Conservation (phyloP, 1,140 invertebrate species). For the Contarinia nasturtii region DNA sequence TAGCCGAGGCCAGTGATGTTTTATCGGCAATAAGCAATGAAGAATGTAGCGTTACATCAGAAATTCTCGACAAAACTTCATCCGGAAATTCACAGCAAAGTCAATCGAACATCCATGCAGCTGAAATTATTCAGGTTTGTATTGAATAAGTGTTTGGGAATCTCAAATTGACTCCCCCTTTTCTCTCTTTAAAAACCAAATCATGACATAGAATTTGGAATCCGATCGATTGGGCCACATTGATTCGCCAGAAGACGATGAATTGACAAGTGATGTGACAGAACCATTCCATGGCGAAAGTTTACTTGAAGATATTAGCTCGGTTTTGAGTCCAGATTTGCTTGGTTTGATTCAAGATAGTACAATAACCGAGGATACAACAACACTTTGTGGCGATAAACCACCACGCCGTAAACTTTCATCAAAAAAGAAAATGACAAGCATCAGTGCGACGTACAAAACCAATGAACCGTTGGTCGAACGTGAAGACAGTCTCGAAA, state of each 20-base stretch:
- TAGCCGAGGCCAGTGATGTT: conserved; percentile 27
- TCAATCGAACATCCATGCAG: conserved; percentile 15
- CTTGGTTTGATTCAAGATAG: conserved; percentile 39
- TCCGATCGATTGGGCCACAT: conserved; percentile 49
- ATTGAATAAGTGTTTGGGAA: not conserved
- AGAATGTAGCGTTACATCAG: conserved; percentile 42
- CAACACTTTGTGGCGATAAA: conserved; percentile 36
- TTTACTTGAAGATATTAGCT: conserved; percentile 53
- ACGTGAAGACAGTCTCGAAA: conserved; percentile 25
- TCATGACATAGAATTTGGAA: conserved; percentile 12
- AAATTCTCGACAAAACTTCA: conserved; percentile 31
- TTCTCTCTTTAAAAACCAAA: not conserved
- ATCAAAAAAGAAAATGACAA: conserved; percentile 27
- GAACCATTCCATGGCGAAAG: conserved; percentile 53
- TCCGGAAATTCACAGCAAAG: conserved; percentile 8
- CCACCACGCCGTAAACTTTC: conserved; percentile 20
- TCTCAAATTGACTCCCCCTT: not conserved
- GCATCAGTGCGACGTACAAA: conserved; percentile 11
- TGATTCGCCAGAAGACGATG: conserved; percentile 44
- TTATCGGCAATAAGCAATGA: conserved; percentile 45
- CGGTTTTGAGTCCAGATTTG: conserved; percentile 45
- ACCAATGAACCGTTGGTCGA: conserved; percentile 8
- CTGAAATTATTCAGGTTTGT: conserved; percentile 19
- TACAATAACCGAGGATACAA: conserved; percentile 44
- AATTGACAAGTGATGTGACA: conserved; percentile 40